Percentiles rank a stretch among this genome's conserved stretches.
These are phyloP conservation scores for Hypothenemus hampei DNA, from an alignment of 1,140 invertebrate species.

Conservation along the genomic window DNA sequence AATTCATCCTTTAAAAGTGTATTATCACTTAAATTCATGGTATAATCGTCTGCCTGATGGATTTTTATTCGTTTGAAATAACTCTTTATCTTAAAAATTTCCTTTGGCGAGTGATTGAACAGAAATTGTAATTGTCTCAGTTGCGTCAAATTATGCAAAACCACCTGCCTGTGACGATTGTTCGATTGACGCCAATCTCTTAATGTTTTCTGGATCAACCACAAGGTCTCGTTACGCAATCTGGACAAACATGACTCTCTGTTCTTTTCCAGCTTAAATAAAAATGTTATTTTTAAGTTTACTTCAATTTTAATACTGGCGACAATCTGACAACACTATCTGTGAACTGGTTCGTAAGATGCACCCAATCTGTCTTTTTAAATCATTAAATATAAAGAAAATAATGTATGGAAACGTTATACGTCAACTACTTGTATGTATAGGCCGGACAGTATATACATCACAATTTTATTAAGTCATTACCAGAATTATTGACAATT, in stretches of 20 bases:
- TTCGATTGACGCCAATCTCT: constrained; percentile 34
- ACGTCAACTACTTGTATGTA: too few species aligned
- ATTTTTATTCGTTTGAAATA: constrained; percentile 31
- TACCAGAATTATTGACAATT: too few species aligned
- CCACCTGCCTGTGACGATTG: constrained; percentile 23
- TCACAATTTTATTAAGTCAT: too few species aligned
- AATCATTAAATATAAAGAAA: too few species aligned
- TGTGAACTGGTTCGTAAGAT: too few species aligned
- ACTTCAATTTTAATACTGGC: too few species aligned
- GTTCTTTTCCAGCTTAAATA: constrained; percentile 31
- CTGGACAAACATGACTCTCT: constrained; percentile 29
- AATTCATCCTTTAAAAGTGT: constrained; percentile 7
- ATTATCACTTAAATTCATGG: not conserved
- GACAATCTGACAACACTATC: too few species aligned
- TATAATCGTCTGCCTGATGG: constrained; percentile 1
- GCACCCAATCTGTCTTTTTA: too few species aligned
- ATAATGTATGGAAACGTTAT: too few species aligned
- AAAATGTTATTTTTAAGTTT: not conserved
- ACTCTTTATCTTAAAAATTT: constrained; percentile 12
- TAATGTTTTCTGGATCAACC: constrained; percentile 32
- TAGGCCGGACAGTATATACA: too few species aligned
- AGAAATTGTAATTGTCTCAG: constrained; percentile 35
- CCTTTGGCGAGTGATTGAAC: constrained; percentile 33
- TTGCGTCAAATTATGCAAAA: constrained; percentile 34
- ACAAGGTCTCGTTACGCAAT: constrained; percentile 33